Base-by-base conservation (phyloP, 2,888 invertebrate genomes). In the Athetis lepigone region DNA sequence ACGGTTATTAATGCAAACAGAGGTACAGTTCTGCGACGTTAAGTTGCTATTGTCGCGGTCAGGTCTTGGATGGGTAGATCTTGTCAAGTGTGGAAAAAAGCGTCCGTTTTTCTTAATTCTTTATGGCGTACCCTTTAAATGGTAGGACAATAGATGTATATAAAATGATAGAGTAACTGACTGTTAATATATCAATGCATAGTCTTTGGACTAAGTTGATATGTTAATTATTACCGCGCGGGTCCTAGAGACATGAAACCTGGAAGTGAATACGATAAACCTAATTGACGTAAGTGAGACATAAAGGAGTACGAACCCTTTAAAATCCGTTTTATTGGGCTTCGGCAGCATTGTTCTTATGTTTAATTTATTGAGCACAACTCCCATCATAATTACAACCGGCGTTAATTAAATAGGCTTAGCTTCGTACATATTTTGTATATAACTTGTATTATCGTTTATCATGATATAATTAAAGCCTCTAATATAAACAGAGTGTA, bases 1-100 rank as follows among this genome's bases (percentile, higher is more conserved):
- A 82, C 79, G 66, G 74, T 74, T 75, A 74, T 72, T 71, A 75
- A 74, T 81, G 85, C 81, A 81, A 84, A 64, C 61, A 39, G 57
- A 51, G 37, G 39, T 46, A 66, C 40, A 46, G 18, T 49, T 63
- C 37, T 33, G 29, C 0, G 9, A 39, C 16, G 23, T 70, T 65
- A 19, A 51, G 19, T 21, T 51, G 52, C 2, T 16, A 0, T 29
- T 29, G 18, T 2, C 13, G 2, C 2, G 21, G 8, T 21, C 9
- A 19, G 8, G 0, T 0, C 4, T 4, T 18, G 1, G 33, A 47
- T 70, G 13, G 33, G 13, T 46, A 18, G 19, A 4, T 7, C 2
- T n/a, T 37, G 6, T n/a, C n/a, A n/a, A n/a, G n/a, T n/a, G n/a
- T n/a, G n/a, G n/a, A n/a, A n/a, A n/a, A n/a, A n/a, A n/a, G n/a